Percentiles rank a stretch among this genome's conserved stretches.
phyloP scores from a whole-genome alignment of 2,797 vertebrate genomes.

The Gymnopithys bicolor region DNA sequence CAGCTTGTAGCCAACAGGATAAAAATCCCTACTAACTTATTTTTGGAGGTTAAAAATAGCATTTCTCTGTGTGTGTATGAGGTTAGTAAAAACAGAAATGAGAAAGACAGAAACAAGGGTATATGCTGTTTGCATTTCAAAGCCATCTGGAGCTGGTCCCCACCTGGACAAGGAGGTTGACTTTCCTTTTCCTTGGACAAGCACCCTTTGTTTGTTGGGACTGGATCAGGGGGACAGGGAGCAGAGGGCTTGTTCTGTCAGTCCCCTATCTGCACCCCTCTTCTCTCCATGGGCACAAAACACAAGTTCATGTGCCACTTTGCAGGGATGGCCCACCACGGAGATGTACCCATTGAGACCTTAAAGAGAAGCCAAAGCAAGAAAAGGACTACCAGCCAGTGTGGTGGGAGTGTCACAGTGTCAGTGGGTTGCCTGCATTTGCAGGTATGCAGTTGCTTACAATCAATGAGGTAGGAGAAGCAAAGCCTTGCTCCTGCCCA shows the following conservation, averaged over 20 bases:
- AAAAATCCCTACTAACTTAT: neutral
- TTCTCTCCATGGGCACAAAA: neutral
- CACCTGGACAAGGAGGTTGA: fast-evolving
- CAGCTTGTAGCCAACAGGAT: slow-evolving; percentile 9
- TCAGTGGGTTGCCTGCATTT: fast-evolving
- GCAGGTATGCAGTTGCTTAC: neutral
- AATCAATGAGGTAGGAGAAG: neutral
- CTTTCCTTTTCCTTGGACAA: slow-evolving; percentile 20
- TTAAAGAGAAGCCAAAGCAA: neutral
- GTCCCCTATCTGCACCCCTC: neutral
- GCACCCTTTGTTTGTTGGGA: neutral
- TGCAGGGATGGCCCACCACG: fast-evolving
- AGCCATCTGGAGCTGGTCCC: neutral
- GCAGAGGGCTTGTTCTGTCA: neutral
- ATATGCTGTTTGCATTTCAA: neutral
- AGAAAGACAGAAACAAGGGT: slow-evolving; percentile 26
- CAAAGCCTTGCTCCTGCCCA: neutral
- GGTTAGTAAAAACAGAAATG: slow-evolving; percentile 45
- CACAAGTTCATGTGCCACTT: neutral
- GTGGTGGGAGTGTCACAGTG: neutral
- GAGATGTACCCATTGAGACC: neutral
- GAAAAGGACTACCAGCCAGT: neutral
- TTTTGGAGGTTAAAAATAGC: slow-evolving; percentile 41
- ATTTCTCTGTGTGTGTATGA: neutral
- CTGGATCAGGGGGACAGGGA: neutral